Evolutionary conservation across 1,140 invertebrate species (phyloP).

Genomic region (Lamellibrachia luymesi): DNA sequence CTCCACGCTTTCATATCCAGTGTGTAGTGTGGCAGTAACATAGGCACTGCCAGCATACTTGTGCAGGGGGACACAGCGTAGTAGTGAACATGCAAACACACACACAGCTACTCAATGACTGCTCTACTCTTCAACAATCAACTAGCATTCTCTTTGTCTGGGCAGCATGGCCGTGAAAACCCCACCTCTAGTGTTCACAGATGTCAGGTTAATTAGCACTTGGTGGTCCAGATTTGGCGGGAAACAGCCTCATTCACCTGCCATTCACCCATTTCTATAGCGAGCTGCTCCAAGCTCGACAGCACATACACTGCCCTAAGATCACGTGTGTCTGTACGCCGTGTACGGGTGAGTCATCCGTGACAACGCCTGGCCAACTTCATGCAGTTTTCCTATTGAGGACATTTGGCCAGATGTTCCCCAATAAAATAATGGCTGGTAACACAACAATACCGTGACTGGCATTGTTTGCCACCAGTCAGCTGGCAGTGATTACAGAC

Average conservation of each 20-base stretch:
- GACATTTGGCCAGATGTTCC: background rate
- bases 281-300: background rate
- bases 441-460: background rate
- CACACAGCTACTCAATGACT: background rate
- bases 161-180: background rate
- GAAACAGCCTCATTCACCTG: background rate
- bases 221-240: background rate
- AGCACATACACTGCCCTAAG: background rate
- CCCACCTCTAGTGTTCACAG: background rate
- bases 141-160: background rate
- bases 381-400: background rate
- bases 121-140: background rate
- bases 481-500: background rate
- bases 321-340: background rate
- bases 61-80: background rate
- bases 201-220: conserved; percentile 5
- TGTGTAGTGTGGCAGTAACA: background rate
- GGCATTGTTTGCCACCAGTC: background rate
- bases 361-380: background rate
- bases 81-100: background rate
- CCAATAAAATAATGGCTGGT: background rate
- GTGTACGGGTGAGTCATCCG: background rate
- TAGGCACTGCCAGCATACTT: background rate
- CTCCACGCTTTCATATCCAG: background rate
- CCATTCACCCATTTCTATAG: conserved; percentile 4